These are phyloP conservation scores for Xenopus petersii DNA, from an alignment of 2,797 vertebrate genomes.

Conservation along the genomic window DNA sequence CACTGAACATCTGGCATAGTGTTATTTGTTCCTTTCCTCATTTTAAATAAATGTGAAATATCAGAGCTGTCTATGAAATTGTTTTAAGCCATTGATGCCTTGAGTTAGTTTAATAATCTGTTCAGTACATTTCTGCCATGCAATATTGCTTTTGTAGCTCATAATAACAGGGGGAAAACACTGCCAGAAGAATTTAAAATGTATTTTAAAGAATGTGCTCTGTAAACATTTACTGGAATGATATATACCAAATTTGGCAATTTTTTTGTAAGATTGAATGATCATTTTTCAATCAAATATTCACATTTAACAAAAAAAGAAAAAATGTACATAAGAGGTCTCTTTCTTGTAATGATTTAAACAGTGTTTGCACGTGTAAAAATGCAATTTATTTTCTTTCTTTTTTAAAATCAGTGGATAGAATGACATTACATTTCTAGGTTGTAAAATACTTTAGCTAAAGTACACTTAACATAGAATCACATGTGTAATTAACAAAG, in stretches of 20 bases:
- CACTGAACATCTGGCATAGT: slow-evolving; percentile 71
- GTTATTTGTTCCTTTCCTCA: slow-evolving; percentile 57
- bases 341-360: neutral
- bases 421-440: neutral
- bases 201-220: slow-evolving; percentile 40
- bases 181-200: slow-evolving; percentile 42
- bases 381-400: slow-evolving; percentile 16
- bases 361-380: slow-evolving; percentile 11
- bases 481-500: too few species aligned
- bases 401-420: neutral
- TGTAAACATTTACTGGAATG: slow-evolving; percentile 44
- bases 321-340: too few species aligned
- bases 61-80: slow-evolving; percentile 57
- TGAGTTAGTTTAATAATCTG: slow-evolving; percentile 58
- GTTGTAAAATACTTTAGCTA: neutral
- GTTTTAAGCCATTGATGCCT: slow-evolving; percentile 56
- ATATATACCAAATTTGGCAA: slow-evolving; percentile 19
- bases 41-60: slow-evolving; percentile 58
- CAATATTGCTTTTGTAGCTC: slow-evolving; percentile 48
- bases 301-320: too few species aligned
- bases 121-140: slow-evolving; percentile 54
- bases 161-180: slow-evolving; percentile 36
- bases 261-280: slow-evolving; percentile 23
- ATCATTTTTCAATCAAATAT: neutral
- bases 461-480: too few species aligned